Percentiles rank a stretch among this genome's conserved stretches.
phyloP scores from a whole-genome alignment of 2,113 vertebrate genomes.

The Eulemur macaco region DNA sequence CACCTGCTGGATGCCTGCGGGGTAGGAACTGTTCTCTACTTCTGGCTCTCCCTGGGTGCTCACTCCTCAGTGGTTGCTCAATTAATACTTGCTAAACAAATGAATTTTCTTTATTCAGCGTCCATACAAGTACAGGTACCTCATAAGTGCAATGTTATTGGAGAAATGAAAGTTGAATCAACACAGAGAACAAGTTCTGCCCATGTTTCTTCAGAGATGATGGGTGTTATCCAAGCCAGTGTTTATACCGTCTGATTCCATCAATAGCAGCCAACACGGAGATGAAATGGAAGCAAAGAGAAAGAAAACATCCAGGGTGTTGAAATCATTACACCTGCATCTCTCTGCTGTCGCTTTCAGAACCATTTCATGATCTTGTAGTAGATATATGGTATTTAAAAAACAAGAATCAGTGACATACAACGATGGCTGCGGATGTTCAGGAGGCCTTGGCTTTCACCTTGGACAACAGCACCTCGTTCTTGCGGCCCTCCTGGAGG shows the following conservation, averaged over 20 bases:
- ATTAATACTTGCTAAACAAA: conserved; percentile 56
- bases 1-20: not conserved
- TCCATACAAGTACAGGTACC: conserved; percentile 45
- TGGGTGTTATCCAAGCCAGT: not conserved
- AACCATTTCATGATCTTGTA: conserved; percentile 67
- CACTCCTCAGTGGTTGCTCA: conserved; percentile 29
- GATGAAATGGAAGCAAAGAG: conserved; percentile 59
- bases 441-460: conserved; percentile 88
- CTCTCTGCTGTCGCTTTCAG: conserved; percentile 64
- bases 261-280: conserved; percentile 47
- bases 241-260: not conserved
- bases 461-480: conserved; percentile 94
- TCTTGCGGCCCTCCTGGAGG: conserved; percentile 94
- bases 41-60: not conserved
- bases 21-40: not conserved
- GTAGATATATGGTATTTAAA: not conserved
- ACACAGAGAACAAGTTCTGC: not conserved
- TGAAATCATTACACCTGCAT: conserved; percentile 55
- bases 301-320: conserved; percentile 61
- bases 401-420: conserved; percentile 51
- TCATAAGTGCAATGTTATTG: conserved; percentile 44
- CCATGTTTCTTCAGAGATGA: not conserved
- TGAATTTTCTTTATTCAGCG: conserved; percentile 71
- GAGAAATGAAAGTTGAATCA: not conserved
- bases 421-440: conserved; percentile 52